Base-by-base conservation (phyloP, 2,888 invertebrate genomes). In the Steromphala cineraria region DNA sequence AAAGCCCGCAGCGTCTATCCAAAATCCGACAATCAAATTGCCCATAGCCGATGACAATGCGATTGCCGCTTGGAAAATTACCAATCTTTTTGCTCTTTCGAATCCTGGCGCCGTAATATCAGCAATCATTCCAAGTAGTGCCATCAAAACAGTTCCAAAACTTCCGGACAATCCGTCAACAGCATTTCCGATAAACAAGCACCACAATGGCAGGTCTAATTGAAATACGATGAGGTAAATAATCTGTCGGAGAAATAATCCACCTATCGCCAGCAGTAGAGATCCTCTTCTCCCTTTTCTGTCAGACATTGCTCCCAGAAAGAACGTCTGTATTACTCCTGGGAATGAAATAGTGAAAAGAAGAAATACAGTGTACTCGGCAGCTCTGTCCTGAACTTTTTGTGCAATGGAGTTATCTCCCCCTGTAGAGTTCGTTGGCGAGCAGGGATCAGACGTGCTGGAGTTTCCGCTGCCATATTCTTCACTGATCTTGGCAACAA, bases 71-170 rank as follows among this genome's bases (percentile, higher is more conserved):
- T 84, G 82, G 62, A 82, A 56, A 7, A 81, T 28, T 0, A 80
- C 56, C 53, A 84, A 81, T n/a, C 81, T 53, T 7, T 80, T 53
- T n/a, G 81, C 80, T 53, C 84, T 71, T 17, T 76, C 15, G 19
- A 77, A 53, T 28, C 81, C 84, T 2, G 80, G 75, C 5, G 46
- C 56, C 21, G 84, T 82, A 21, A 82, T 80, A 78, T 84, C 84
- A 8, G 84, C 80, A 15, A 79, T 71, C 56, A 79, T 80, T n/a
- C 79, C 74, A 56, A 84, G 81, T 24, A 71, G 13, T n/a, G 81
- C 80, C 62, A 80, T 80, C 5, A 81, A 31, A 52, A 75, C n/a
- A 15, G 75, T 78, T 19, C 80, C 81, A 76, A 80, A 81, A 53
- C 71, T 62, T 10, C 84, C 84, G 1, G 82, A 53, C 2, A 81